Percentiles rank a stretch among this genome's conserved stretches.
These are phyloP conservation scores for Nephrotoma flavescens DNA, from an alignment of 2,888 invertebrate genomes.

Conservation along the genomic window DNA sequence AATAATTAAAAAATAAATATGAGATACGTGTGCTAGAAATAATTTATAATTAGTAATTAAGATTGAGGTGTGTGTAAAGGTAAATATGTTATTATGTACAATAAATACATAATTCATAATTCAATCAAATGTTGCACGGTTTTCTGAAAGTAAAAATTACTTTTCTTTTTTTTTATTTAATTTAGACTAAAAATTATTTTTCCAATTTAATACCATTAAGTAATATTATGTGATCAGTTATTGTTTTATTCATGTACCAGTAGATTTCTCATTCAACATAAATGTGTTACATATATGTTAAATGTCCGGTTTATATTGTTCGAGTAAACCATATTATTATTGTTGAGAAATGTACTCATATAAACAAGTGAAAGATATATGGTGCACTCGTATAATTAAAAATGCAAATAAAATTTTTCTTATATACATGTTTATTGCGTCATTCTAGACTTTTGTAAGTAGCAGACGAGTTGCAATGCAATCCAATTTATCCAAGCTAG, in stretches of 20 bases:
- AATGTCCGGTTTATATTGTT: neutral
- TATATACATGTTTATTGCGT: neutral
- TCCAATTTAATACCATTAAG: neutral
- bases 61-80: neutral
- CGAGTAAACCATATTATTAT: neutral
- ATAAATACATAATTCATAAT: neutral
- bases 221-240: neutral
- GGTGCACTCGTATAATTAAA: neutral
- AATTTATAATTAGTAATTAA: neutral
- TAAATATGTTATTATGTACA: neutral
- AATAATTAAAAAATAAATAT: neutral
- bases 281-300: neutral
- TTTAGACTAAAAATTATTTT: neutral
- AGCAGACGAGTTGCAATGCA: neutral
- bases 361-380: neutral
- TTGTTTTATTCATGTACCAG: neutral
- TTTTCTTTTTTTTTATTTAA: neutral
- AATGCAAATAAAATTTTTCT: neutral
- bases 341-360: neutral
- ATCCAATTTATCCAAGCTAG: neutral
- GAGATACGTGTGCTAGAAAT: neutral
- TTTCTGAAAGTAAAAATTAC: neutral
- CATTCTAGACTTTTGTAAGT: neutral
- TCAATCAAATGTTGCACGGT: neutral
- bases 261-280: neutral